These are phyloP conservation scores for Echinops telfairi DNA, from an alignment of 2,113 vertebrate species.

Conservation along the genomic window DNA sequence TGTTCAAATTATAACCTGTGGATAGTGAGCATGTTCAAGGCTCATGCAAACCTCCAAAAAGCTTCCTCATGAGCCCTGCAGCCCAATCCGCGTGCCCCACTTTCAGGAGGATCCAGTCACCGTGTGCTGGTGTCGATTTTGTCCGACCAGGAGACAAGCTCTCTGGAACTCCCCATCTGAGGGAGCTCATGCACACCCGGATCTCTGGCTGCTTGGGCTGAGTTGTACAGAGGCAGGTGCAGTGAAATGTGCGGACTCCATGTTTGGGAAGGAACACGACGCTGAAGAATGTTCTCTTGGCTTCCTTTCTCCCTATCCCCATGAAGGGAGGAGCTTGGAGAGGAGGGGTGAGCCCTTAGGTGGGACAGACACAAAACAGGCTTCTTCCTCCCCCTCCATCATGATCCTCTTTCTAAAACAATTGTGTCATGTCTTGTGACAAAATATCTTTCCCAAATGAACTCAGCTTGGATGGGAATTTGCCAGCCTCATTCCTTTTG, in stretches of 20 bases:
- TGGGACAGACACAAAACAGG: slow-evolving; percentile 35
- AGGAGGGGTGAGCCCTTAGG: background rate
- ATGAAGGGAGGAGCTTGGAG: background rate
- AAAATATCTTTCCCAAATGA: slow-evolving; percentile 30
- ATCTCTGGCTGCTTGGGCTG: slow-evolving; percentile 67
- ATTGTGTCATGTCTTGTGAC: slow-evolving; percentile 59
- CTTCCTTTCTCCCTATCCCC: slow-evolving; percentile 48
- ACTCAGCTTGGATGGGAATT: slow-evolving; percentile 23
- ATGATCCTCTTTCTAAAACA: slow-evolving; percentile 63
- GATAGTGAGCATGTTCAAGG: slow-evolving; percentile 74
- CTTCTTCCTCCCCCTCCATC: slow-evolving; percentile 60
- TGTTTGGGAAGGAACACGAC: slow-evolving; percentile 69
- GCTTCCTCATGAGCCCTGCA: slow-evolving; percentile 65
- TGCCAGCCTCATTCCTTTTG: slow-evolving; percentile 30
- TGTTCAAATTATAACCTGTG: slow-evolving; percentile 74
- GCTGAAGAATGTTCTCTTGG: slow-evolving; percentile 35
- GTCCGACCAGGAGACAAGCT: slow-evolving; percentile 27
- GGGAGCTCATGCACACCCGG: background rate
- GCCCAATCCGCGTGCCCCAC: background rate
- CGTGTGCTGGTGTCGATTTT: slow-evolving; percentile 17
- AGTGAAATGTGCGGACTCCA: slow-evolving; percentile 76
- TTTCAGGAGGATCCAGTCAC: slow-evolving; percentile 33
- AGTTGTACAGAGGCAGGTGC: slow-evolving; percentile 37
- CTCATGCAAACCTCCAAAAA: slow-evolving; percentile 69
- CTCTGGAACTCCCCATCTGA: slow-evolving; percentile 36